Evolutionary conservation across 2,113 vertebrate genomes (phyloP).

Genomic region (Sapajus apella): DNA sequence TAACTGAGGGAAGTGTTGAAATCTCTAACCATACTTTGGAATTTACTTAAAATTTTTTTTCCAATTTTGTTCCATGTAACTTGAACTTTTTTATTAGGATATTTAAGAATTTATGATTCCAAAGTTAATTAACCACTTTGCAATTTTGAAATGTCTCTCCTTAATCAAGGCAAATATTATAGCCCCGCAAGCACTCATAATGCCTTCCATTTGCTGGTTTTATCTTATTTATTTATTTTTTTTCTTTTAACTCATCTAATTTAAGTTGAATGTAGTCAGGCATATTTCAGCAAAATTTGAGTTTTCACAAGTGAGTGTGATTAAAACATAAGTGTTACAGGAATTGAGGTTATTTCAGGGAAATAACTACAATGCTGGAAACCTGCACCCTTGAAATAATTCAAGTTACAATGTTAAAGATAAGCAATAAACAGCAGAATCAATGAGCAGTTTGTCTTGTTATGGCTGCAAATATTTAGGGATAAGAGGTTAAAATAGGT

Average conservation of each 20-base stretch:
- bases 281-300: not conserved
- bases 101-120: not conserved
- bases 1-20: not conserved
- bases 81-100: not conserved
- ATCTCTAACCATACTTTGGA: not conserved
- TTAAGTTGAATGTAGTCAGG: not conserved
- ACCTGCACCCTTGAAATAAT: not conserved
- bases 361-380: not conserved
- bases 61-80: not conserved
- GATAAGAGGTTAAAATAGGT: not conserved
- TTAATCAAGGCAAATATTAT: not conserved
- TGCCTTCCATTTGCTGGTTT: not conserved
- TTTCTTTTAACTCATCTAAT: not conserved
- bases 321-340: not conserved
- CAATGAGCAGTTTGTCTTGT: not conserved
- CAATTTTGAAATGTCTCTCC: not conserved
- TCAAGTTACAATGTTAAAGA: not conserved
- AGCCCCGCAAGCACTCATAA: not conserved
- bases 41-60: not conserved
- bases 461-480: not conserved
- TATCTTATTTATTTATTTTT: not conserved
- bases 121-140: not conserved
- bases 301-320: not conserved
- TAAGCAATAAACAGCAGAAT: not conserved
- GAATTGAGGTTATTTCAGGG: not conserved